Conservation (phyloP, 2,888 invertebrate species). For the Tenthredo distinguenda region DNA sequence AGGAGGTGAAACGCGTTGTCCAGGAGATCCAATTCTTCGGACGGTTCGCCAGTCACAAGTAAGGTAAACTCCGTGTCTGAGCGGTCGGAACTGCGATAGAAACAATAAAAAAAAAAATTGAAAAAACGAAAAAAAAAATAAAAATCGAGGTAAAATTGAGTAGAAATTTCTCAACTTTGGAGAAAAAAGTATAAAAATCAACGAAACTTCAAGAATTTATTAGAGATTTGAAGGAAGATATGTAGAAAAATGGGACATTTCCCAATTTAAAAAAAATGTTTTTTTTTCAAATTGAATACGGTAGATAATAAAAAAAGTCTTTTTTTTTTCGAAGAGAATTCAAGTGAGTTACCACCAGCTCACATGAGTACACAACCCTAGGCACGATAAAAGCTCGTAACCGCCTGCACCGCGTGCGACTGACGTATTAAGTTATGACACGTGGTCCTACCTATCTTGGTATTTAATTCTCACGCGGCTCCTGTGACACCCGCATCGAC, state of each 20-base stretch:
- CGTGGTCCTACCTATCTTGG: conserved; percentile 63
- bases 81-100: conserved; percentile 75
- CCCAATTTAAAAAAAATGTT: too few relatives aligned
- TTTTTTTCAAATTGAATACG: too few relatives aligned
- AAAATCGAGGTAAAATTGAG: background rate
- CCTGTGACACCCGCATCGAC: conserved; percentile 59
- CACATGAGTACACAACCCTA: background rate
- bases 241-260: too few relatives aligned
- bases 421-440: conserved; percentile 65
- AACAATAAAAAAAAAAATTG: background rate
- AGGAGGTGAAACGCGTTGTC: conserved; percentile 79
- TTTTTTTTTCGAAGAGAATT: background rate
- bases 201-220: too few relatives aligned
- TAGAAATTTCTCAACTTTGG: too few relatives aligned
- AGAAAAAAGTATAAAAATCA: background rate
- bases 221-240: too few relatives aligned
- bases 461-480: conserved; percentile 66
- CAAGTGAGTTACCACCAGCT: background rate
- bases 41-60: conserved; percentile 78
- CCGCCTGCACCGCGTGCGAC: conserved; percentile 16
- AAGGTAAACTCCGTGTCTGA: conserved; percentile 79
- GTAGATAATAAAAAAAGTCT: background rate
- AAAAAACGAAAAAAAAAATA: background rate
- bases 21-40: conserved; percentile 79
- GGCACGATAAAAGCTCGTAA: conserved; percentile 10